These are phyloP conservation scores for Altica lythri DNA, from an alignment of 2,888 invertebrate species.

Conservation along the genomic window DNA sequence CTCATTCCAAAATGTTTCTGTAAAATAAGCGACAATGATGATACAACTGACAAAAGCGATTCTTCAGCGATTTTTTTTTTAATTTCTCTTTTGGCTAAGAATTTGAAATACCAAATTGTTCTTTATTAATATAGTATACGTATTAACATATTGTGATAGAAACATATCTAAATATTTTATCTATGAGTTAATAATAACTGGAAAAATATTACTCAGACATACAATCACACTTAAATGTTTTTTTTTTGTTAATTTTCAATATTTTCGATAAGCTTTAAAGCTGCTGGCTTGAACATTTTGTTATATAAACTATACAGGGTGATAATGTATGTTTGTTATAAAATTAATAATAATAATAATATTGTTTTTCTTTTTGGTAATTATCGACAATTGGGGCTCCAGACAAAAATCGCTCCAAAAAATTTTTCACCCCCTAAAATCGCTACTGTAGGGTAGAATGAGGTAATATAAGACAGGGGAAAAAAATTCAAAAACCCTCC, in stretches of 20 bases:
- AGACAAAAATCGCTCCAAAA: too few species aligned
- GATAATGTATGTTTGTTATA: not conserved
- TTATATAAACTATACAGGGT: constrained; percentile 21
- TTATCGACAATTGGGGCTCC: too few species aligned
- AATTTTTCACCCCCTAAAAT: too few species aligned
- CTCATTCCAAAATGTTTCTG: constrained; percentile 8
- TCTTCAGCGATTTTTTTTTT: constrained; percentile 32
- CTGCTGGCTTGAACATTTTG: constrained; percentile 48
- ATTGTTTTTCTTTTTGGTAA: too few species aligned
- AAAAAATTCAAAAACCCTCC: too few species aligned
- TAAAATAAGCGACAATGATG: constrained; percentile 52
- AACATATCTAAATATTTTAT: constrained; percentile 55
- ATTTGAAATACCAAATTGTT: constrained; percentile 37
- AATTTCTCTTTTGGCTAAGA: constrained; percentile 41
- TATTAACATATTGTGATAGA: constrained; percentile 53
- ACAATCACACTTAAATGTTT: constrained; percentile 50
- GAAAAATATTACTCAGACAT: constrained; percentile 54
- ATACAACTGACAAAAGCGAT: constrained; percentile 54
- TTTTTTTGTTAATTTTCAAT: constrained; percentile 47
- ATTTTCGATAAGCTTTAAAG: constrained; percentile 49
- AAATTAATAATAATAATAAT: too few species aligned
- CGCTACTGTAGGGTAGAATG: too few species aligned
- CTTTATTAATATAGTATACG: constrained; percentile 47
- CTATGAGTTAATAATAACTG: constrained; percentile 52
- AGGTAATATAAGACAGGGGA: too few species aligned